Percentiles rank a stretch among this genome's conserved stretches.
Conservation (phyloP, 2,797 vertebrate species). For the Cynodonichthys magdalenae region DNA sequence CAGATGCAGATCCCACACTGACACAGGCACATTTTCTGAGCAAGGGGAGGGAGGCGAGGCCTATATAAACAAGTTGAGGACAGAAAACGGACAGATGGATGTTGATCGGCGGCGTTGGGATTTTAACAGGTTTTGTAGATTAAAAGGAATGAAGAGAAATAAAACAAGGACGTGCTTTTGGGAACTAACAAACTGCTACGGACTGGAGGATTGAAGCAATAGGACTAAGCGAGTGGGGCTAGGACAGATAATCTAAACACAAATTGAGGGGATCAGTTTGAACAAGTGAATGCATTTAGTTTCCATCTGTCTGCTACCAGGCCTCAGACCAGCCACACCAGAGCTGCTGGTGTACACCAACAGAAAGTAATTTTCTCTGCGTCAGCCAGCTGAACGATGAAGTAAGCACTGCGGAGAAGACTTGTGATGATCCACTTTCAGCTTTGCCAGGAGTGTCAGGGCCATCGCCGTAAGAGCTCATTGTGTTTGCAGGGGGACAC, state of each 20-base stretch:
- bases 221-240: slow-evolving; percentile 32
- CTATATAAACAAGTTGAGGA: slow-evolving; percentile 71
- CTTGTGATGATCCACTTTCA: slow-evolving; percentile 57
- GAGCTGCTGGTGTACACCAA: slow-evolving; percentile 34
- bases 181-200: slow-evolving; percentile 42
- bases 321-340: slow-evolving; percentile 26
- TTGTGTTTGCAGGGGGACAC: slow-evolving; percentile 53
- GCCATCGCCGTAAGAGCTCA: slow-evolving; percentile 50
- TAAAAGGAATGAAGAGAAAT: slow-evolving; percentile 29
- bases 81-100: slow-evolving; percentile 55
- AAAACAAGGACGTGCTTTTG: slow-evolving; percentile 36
- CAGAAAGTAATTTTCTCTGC: slow-evolving; percentile 58
- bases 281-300: slow-evolving; percentile 50
- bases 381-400: slow-evolving; percentile 57
- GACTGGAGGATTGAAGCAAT: slow-evolving; percentile 39
- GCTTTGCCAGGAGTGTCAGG: slow-evolving; percentile 58
- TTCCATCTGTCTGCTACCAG: slow-evolving; percentile 35
- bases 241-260: slow-evolving; percentile 52
- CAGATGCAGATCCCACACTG: slow-evolving; percentile 73
- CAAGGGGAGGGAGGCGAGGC: slow-evolving; percentile 58
- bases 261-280: slow-evolving; percentile 54
- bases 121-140: slow-evolving; percentile 45
- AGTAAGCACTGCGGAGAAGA: slow-evolving; percentile 52
- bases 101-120: slow-evolving; percentile 51
- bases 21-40: slow-evolving; percentile 44